These are phyloP conservation scores for Microtus ochrogaster DNA, from an alignment of 2,113 vertebrate species.

Conservation along the genomic window DNA sequence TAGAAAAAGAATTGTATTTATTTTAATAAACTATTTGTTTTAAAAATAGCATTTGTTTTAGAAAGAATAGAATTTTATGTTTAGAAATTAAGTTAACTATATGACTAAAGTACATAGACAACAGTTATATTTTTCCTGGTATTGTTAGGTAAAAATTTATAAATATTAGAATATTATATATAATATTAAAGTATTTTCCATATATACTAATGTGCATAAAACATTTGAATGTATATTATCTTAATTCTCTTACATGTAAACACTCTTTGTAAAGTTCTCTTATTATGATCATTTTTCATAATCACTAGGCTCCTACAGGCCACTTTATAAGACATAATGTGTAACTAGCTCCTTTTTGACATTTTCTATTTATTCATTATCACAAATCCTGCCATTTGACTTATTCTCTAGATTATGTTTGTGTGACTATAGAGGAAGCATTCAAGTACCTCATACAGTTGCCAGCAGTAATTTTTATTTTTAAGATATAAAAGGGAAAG, in stretches of 20 bases:
- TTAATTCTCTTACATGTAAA: not conserved
- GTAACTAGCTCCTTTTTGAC: not conserved
- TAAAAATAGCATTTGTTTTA: not conserved
- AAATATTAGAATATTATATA: not conserved
- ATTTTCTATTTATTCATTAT: conserved; percentile 26
- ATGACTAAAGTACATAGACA: not conserved
- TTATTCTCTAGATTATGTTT: not conserved
- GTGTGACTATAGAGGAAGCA: not conserved
- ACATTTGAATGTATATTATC: not conserved
- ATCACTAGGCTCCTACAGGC: not conserved
- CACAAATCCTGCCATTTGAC: not conserved
- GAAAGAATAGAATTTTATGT: not conserved
- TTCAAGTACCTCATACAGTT: not conserved
- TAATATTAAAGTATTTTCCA: not conserved
- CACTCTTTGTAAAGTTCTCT: not conserved
- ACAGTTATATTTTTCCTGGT: not conserved
- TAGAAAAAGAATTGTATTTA: not conserved
- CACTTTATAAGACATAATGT: not conserved
- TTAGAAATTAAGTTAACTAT: not conserved
- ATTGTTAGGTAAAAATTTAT: not conserved
- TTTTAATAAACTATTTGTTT: not conserved
- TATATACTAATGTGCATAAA: not conserved
- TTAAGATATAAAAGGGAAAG: not conserved
- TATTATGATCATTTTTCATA: not conserved
- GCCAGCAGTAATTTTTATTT: not conserved